Conservation (phyloP, 2,888 invertebrate genomes). For the Petrolisthes manimaculis region DNA sequence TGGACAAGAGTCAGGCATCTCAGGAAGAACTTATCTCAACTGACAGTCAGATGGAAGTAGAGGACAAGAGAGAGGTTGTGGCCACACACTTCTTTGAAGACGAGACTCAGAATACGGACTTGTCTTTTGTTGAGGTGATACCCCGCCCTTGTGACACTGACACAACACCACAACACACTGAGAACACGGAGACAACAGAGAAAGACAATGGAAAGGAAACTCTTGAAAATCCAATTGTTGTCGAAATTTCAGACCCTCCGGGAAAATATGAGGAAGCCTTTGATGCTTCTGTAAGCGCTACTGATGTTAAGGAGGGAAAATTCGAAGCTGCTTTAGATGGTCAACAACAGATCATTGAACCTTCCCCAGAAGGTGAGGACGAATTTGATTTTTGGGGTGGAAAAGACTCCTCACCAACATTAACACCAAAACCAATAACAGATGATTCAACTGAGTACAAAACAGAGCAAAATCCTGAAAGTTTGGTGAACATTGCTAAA, state of each 20-base stretch:
- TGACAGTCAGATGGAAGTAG: no score
- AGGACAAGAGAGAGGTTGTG: no score
- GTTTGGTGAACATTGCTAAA: neutral
- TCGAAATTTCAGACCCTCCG: neutral
- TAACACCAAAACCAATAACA: neutral
- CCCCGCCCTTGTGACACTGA: no score
- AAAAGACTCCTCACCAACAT: neutral
- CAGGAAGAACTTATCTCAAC: no score
- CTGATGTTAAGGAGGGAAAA: neutral
- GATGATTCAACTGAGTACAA: slow-evolving; percentile 3
- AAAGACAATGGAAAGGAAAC: neutral
- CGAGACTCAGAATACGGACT: no score
- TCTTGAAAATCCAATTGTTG: neutral
- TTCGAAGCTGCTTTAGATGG: neutral
- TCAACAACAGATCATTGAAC: neutral
- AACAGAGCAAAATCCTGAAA: neutral
- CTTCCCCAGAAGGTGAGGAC: neutral
- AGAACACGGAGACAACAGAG: neutral
- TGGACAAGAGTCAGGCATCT: no score
- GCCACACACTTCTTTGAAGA: no score
- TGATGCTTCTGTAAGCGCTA: no score
- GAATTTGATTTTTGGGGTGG: neutral
- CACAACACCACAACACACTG: no score
- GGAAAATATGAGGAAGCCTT: neutral
- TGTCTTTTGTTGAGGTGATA: no score